Evolutionary conservation across 2,113 vertebrate species (phyloP).

Genomic region (Petromus typicus): DNA sequence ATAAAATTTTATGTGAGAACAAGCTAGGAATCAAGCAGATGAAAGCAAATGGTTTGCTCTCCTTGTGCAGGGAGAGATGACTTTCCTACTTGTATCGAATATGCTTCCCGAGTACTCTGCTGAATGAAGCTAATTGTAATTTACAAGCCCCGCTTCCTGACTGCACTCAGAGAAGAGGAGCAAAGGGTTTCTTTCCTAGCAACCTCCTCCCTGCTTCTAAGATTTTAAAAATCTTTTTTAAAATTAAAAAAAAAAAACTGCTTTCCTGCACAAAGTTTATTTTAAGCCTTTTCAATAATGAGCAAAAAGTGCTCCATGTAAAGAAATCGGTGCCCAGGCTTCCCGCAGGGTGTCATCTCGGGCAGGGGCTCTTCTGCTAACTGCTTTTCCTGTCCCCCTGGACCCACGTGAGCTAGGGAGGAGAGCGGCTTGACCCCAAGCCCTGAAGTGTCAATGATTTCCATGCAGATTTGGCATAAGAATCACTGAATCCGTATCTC

Average conservation of each 20-base stretch:
- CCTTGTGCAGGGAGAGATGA: neutral
- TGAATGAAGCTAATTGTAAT: slow-evolving; percentile 52
- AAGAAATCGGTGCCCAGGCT: neutral
- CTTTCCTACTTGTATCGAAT: neutral
- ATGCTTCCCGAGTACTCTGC: neutral
- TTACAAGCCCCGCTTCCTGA: neutral
- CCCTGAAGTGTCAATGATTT: neutral
- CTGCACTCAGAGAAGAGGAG: neutral
- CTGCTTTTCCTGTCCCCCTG: neutral
- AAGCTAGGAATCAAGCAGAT: neutral
- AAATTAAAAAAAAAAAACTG: neutral
- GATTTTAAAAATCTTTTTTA: too few relatives aligned
- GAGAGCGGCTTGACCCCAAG: neutral
- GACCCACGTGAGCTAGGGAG: neutral
- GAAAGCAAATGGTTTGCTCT: neutral
- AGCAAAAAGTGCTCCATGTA: neutral
- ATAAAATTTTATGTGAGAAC: neutral
- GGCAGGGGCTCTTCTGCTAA: neutral
- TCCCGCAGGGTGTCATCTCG: neutral
- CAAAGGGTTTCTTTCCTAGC: neutral
- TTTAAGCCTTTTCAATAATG: slow-evolving; percentile 16
- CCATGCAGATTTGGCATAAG: neutral
- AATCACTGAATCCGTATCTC: neutral
- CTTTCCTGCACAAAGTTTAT: neutral
- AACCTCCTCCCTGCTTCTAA: neutral